Percentiles rank a stretch among this genome's conserved stretches.
These are phyloP conservation scores for Lepidocyrtoides sp. DNA, from an alignment of 2,888 invertebrate genomes.

Conservation along the genomic window DNA sequence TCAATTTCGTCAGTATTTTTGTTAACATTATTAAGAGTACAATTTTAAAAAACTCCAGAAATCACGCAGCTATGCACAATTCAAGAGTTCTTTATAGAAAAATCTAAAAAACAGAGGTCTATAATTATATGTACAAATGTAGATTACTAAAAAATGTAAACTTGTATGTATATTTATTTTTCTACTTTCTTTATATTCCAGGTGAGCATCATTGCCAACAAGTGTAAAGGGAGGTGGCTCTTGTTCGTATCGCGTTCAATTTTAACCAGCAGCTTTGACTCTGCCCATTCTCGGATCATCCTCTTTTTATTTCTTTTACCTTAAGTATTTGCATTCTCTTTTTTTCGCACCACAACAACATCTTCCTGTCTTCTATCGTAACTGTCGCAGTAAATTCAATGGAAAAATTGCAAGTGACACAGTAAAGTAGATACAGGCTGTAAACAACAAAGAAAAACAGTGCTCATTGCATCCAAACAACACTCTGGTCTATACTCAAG, in stretches of 20 bases:
- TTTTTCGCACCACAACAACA: not conserved
- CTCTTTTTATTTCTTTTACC: not conserved
- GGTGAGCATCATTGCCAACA: not conserved
- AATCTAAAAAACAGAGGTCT: too few relatives aligned
- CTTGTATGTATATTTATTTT: too few relatives aligned
- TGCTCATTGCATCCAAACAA: not conserved
- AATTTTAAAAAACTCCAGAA: too few relatives aligned
- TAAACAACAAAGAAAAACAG: not conserved
- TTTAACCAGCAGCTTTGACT: not conserved
- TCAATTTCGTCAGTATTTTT: too few relatives aligned
- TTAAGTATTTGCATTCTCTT: not conserved
- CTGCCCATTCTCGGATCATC: conserved; percentile 17
- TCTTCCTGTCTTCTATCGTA: conserved; percentile 1
- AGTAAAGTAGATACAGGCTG: not conserved
- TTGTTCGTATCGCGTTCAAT: not conserved
- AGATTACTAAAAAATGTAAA: too few relatives aligned
- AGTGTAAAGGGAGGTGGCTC: not conserved
- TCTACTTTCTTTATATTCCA: not conserved
- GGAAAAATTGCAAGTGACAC: conserved; percentile 30
- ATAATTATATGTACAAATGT: too few relatives aligned
- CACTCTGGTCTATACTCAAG: not conserved
- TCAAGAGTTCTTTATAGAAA: too few relatives aligned
- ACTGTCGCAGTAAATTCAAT: conserved; percentile 14
- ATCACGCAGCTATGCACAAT: too few relatives aligned
- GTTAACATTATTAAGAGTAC: too few relatives aligned